Conservation (phyloP, 2,888 invertebrate genomes). For the Rhagonycha lutea region DNA sequence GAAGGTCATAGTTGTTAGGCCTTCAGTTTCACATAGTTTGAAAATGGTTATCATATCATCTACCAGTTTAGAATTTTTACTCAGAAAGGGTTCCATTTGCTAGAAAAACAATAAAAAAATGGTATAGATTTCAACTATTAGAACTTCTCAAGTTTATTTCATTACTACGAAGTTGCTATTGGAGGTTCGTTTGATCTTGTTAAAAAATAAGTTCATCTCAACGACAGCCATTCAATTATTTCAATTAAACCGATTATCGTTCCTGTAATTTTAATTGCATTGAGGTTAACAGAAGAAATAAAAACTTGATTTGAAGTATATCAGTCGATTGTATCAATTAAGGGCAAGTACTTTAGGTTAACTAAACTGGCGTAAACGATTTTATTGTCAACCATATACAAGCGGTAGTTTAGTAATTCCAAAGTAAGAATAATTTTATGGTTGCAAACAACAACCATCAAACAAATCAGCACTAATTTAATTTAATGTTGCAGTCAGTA, state of each 20-base stretch:
- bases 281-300: not conserved
- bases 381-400: not conserved
- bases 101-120: too few relatives aligned
- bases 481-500: not conserved
- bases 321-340: not conserved
- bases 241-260: not conserved
- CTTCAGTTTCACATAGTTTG: too few relatives aligned
- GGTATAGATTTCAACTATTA: too few relatives aligned
- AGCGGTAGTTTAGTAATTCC: not conserved
- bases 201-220: not conserved
- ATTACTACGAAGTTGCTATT: not conserved
- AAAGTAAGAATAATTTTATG: not conserved
- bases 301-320: not conserved
- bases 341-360: not conserved
- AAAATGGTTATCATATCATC: too few relatives aligned
- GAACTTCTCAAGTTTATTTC: too few relatives aligned
- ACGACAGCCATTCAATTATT: not conserved
- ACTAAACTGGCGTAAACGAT: not conserved
- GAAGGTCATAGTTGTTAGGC: too few relatives aligned
- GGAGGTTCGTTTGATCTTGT: not conserved
- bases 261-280: not conserved
- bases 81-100: too few relatives aligned
- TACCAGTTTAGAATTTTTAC: too few relatives aligned
- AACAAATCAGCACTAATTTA: not conserved
- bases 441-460: not conserved